A percentile compares a stretch with the other conserved stretches of the same genome.
phyloP scores from a whole-genome alignment of 1,140 invertebrate genomes.

The Nomia melanderi region DNA sequence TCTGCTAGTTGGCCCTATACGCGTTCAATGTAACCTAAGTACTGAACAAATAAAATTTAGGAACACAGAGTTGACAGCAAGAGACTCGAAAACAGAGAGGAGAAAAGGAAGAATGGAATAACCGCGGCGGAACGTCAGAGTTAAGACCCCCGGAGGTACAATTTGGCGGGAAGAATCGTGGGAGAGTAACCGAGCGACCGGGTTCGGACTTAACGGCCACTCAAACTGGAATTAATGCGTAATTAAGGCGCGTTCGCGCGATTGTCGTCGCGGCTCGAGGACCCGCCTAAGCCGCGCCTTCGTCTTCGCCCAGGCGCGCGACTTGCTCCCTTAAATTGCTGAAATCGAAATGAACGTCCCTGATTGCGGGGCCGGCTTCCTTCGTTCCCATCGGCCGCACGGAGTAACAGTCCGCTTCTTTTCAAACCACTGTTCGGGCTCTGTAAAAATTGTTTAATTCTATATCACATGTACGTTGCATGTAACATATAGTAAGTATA shows the following conservation, averaged over 20 bases:
- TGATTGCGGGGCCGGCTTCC: slow-evolving; percentile 44
- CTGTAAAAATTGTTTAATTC: too few relatives aligned
- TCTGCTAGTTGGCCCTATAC: too few relatives aligned
- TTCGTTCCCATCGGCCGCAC: slow-evolving; percentile 3
- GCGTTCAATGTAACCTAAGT: too few relatives aligned
- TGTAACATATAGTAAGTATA: too few relatives aligned
- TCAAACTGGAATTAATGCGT: slow-evolving; percentile 72
- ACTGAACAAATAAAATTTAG: too few relatives aligned
- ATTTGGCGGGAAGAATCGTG: slow-evolving; percentile 63
- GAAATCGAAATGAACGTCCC: slow-evolving; percentile 45
- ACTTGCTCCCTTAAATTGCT: slow-evolving; percentile 42
- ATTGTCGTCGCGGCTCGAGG: slow-evolving; percentile 60
- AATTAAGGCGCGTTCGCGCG: slow-evolving; percentile 66
- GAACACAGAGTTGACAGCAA: too few relatives aligned
- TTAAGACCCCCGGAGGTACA: slow-evolving; percentile 67
- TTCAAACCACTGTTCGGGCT: too few relatives aligned
- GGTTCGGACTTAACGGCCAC: slow-evolving; percentile 57
- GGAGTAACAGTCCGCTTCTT: too few relatives aligned
- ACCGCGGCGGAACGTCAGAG: slow-evolving; percentile 43
- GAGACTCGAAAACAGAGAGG: too few relatives aligned
- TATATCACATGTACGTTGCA: too few relatives aligned
- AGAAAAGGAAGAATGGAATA: slow-evolving; percentile 17
- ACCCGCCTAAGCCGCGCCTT: slow-evolving; percentile 50
- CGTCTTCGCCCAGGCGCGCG: slow-evolving; percentile 10
- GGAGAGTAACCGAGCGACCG: slow-evolving; percentile 42